phyloP scores from a whole-genome alignment of 2,888 invertebrate species.

The Orthosia gracilis region DNA sequence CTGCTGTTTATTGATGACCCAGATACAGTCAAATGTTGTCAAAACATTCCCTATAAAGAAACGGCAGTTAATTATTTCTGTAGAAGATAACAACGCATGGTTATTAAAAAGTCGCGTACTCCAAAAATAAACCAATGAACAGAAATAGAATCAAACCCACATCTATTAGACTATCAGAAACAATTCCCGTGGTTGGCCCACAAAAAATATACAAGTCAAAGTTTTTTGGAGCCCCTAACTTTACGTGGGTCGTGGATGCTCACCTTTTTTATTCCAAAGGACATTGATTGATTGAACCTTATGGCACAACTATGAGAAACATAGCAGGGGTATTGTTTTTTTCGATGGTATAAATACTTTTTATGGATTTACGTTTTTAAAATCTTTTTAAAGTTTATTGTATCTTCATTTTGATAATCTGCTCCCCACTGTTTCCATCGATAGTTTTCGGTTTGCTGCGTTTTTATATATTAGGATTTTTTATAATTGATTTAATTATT shows the following conservation, averaged over 20 bases:
- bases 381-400: conserved; percentile 83
- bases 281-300: conserved; percentile 91
- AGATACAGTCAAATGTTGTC: conserved; percentile 19
- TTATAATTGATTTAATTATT: conserved; percentile 42
- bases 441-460: conserved; percentile 52
- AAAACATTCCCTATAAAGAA: conserved; percentile 18
- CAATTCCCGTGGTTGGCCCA: conserved; percentile 80
- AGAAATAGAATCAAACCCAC: conserved; percentile 76
- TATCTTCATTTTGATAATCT: conserved; percentile 87
- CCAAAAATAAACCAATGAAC: conserved; percentile 63
- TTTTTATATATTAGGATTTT: conserved; percentile 52
- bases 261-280: conserved; percentile 87
- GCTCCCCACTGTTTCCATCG: conserved; percentile 64
- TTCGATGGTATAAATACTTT: conserved; percentile 72
- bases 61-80: not conserved
- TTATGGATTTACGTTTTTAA: conserved; percentile 73
- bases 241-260: conserved; percentile 88
- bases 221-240: conserved; percentile 85
- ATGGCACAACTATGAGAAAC: conserved; percentile 87
- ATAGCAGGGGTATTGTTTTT: conserved; percentile 86
- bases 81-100: conserved; percentile 15
- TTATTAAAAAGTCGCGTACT: conserved; percentile 43
- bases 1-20: conserved; percentile 11
- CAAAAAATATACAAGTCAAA: conserved; percentile 84
- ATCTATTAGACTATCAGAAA: conserved; percentile 82